phyloP scores from a whole-genome alignment of 2,113 vertebrate genomes.

The Anseranas semipalmata region DNA sequence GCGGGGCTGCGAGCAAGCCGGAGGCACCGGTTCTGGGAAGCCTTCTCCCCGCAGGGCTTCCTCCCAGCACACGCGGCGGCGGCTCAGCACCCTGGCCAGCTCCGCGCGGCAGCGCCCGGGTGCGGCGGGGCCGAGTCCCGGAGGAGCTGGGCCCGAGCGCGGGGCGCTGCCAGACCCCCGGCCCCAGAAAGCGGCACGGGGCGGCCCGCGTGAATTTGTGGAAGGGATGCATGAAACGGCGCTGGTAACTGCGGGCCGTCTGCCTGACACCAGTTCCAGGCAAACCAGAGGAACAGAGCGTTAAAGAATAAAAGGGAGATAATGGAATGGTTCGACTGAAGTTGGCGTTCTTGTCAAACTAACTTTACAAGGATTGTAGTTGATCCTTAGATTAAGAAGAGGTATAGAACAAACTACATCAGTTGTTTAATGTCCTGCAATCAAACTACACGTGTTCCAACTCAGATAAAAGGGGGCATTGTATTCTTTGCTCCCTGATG shows the following conservation, averaged over 20 bases:
- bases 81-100: not conserved
- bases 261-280: not conserved
- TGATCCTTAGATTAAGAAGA: not conserved
- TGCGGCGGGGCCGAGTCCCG: too few relatives aligned
- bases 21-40: not conserved
- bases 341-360: not conserved
- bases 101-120: not conserved
- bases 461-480: not conserved
- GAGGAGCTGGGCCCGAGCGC: too few relatives aligned
- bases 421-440: not conserved
- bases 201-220: not conserved
- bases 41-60: not conserved
- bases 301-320: not conserved
- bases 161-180: too few relatives aligned
- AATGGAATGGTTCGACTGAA: not conserved
- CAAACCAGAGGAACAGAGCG: not conserved
- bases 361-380: not conserved
- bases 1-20: not conserved
- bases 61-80: not conserved
- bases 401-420: not conserved
- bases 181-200: not conserved
- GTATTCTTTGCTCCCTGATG: too few relatives aligned
- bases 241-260: not conserved
- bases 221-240: not conserved
- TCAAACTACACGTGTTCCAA: not conserved